Conservation (phyloP, 2,113 vertebrate genomes). For the Stomatorhinus ivindoensis region DNA sequence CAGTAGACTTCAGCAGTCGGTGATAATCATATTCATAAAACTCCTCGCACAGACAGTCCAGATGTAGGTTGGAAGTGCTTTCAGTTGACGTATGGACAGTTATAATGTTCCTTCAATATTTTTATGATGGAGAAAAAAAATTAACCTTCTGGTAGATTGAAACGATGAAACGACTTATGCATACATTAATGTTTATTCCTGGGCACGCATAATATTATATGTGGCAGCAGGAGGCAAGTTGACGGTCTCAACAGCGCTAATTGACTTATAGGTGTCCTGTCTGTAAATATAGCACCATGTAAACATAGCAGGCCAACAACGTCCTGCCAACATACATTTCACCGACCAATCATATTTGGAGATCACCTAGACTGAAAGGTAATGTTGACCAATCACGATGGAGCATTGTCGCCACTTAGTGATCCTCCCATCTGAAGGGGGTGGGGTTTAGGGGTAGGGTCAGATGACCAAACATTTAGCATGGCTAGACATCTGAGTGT, state of each 20-base stretch:
- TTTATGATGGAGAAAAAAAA: conserved; percentile 4
- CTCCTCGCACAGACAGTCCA: neutral
- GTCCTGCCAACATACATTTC: neutral
- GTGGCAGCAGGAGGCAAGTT: neutral
- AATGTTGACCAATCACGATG: neutral
- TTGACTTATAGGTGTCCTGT: neutral
- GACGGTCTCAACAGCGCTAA: neutral
- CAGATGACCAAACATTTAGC: neutral
- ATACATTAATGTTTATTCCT: neutral
- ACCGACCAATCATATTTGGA: neutral
- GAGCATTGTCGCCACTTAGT: neutral
- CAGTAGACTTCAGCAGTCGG: neutral
- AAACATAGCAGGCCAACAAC: neutral
- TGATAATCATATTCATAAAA: conserved; percentile 9
- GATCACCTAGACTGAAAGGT: neutral
- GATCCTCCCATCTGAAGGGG: neutral
- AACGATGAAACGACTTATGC: neutral
- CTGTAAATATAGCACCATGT: neutral
- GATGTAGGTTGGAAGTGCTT: neutral
- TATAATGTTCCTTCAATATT: neutral
- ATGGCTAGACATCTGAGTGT: neutral
- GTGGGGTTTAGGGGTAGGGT: neutral
- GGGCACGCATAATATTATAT: conserved; percentile 1
- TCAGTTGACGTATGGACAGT: neutral
- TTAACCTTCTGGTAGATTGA: neutral